Conservation (phyloP, 2,888 invertebrate genomes). For the Conistra vaccinii region DNA sequence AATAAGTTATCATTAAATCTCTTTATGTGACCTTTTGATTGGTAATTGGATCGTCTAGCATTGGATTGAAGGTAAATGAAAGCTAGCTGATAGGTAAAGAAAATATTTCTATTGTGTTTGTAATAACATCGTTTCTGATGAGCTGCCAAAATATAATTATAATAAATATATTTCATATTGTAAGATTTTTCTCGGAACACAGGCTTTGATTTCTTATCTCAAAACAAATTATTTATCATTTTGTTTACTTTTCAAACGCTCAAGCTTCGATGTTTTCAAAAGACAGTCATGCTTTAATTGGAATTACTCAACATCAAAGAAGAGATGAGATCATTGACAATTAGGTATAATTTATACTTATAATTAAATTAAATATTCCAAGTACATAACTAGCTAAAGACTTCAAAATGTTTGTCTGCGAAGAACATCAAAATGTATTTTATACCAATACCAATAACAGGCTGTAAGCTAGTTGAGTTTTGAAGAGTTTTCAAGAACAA, state of each 20-base stretch:
- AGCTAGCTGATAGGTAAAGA: constrained; percentile 1
- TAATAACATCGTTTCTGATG: constrained; percentile 27
- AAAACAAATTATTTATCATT: constrained; percentile 1
- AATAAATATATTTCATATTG: constrained; percentile 10
- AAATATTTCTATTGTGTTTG: constrained; percentile 32
- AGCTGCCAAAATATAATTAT: constrained; percentile 8
- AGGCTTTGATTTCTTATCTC: constrained; percentile 5
- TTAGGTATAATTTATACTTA: constrained; percentile 10
- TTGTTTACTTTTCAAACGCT: constrained; percentile 22
- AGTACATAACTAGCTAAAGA: constrained; percentile 18
- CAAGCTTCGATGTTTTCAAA: constrained; percentile 13
- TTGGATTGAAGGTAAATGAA: constrained; percentile 32
- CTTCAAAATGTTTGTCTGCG: constrained; percentile 1
- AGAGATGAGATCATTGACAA: constrained; percentile 31
- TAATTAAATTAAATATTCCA: constrained; percentile 23
- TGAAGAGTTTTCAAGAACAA: constrained; percentile 34
- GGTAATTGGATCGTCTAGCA: constrained; percentile 30
- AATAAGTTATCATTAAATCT: constrained; percentile 46
- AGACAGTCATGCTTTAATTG: constrained; percentile 23
- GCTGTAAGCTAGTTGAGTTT: constrained; percentile 32
- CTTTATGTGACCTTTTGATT: constrained; percentile 31
- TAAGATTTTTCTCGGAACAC: constrained; percentile 1
- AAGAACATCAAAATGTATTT: constrained; percentile 22
- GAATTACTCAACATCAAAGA: constrained; percentile 39
- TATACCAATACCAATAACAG: constrained; percentile 3